Evolutionary conservation across 2,113 vertebrate species (phyloP).

Genomic region (Ceyx melanurus): DNA sequence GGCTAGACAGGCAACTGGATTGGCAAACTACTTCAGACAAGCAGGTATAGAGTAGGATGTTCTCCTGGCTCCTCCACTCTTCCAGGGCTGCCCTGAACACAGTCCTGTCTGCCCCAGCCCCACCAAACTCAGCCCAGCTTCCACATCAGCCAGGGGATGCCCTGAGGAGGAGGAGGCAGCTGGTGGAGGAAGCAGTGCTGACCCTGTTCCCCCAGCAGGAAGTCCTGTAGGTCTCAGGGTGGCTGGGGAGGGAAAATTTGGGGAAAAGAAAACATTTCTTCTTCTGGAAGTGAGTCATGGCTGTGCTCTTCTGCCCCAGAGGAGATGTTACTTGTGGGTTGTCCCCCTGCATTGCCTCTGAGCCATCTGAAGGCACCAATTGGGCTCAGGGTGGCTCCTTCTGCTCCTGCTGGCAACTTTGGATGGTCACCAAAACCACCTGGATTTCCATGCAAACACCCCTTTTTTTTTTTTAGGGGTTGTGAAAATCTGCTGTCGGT

Average conservation of each 20-base stretch:
- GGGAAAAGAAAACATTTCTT: neutral
- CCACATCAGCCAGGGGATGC: neutral
- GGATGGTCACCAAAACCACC: neutral
- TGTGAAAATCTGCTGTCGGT: fast-evolving
- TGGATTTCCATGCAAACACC: fast-evolving
- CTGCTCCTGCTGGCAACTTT: fast-evolving
- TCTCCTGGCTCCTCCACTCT: neutral
- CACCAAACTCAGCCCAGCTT: fast-evolving
- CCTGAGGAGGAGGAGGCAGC: neutral
- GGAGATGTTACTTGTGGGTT: neutral
- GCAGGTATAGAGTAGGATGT: fast-evolving
- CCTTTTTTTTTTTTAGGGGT: fast-evolving
- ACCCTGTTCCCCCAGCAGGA: neutral
- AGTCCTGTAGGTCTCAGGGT: fast-evolving
- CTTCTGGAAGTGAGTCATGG: neutral
- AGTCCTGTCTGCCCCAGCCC: fast-evolving
- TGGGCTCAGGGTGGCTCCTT: fast-evolving
- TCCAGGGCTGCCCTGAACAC: neutral
- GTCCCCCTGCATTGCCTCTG: fast-evolving
- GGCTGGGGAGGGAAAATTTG: neutral
- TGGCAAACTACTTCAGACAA: neutral
- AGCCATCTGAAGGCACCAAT: neutral
- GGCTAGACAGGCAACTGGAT: neutral
- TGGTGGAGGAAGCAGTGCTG: neutral
- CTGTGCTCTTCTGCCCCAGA: neutral